These are phyloP conservation scores for Sarcophilus harrisii DNA, from an alignment of 2,797 vertebrate genomes.

Conservation along the genomic window DNA sequence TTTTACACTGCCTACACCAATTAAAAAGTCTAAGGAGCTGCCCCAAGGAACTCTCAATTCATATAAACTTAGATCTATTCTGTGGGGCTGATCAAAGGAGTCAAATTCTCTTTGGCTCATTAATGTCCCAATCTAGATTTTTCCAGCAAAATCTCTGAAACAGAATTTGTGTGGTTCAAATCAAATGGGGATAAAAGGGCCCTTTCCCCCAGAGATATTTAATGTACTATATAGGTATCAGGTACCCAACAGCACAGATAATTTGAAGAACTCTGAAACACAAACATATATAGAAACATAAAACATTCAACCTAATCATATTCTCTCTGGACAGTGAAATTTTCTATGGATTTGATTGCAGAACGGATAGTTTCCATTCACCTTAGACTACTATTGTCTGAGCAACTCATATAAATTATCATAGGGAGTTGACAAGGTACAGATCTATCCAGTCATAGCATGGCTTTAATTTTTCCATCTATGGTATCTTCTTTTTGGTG, in stretches of 20 bases:
- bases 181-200: neutral
- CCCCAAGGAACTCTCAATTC: neutral
- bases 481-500: neutral
- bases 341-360: neutral
- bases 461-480: neutral
- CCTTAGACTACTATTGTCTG: neutral
- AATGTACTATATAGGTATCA: neutral
- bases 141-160: neutral
- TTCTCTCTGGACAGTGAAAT: neutral
- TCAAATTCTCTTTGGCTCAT: neutral
- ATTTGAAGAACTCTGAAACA: neutral
- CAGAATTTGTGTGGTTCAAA: neutral
- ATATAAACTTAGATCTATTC: neutral
- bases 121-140: neutral
- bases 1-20: neutral
- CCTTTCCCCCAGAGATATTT: neutral
- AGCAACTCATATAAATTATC: neutral
- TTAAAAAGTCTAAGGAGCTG: neutral
- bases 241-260: neutral
- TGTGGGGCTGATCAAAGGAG: neutral
- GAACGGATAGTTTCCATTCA: neutral
- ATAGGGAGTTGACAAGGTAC: neutral
- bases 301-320: neutral
- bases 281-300: neutral
- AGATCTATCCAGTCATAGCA: neutral